Base-by-base conservation (phyloP, 2,888 invertebrate genomes). In the Nephrotoma appendiculata region DNA sequence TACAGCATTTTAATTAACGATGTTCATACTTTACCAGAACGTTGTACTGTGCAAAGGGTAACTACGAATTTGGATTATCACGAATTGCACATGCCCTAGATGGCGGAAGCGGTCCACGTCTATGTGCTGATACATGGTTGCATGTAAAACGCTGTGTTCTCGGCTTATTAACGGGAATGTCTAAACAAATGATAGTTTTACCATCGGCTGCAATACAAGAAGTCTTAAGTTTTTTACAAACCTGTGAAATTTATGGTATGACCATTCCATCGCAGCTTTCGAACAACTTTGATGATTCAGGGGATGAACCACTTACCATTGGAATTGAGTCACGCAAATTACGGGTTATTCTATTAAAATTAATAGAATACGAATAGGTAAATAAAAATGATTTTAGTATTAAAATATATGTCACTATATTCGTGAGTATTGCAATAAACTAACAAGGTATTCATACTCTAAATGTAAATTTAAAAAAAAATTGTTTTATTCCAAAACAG, bases 91-190 rank as follows among this genome's bases (percentile, higher is more conserved):
- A 99, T 92, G 99, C 99, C 57, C 92, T 99, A 87, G 92, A 92
- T 87, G 91, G 91, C 31, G 92, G 91, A 2, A 90, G 91, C 4
- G 91, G 92, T 0, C 89, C 91, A 1, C 97, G 99, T 90, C 93
- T 99, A 7, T 99, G 99, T 15, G 98, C 98, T 0, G 99, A 99
- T 90, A 99, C 99, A 3, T 99, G 99, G 99, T 96, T 97, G 91
- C 99, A 99, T 90, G 97, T 98, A 1, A 99, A 99, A 91, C 93
- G 99, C 87, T 99, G 98, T 90, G 97, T 99, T 90, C 92, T 99
- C 7, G 97, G 97, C 6, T 92, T 98, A 88, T 93, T 97, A 86
- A 96, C 97, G 90, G 96, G 96, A 89, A 93, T 97, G 89, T 94
- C 96, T 0, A 97, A 97, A 89, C 97, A 98, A 89, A 94, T 96